A percentile compares a stretch with the other conserved stretches of the same genome.
Evolutionary conservation across 1,140 invertebrate species (phyloP).

Genomic region (Pseudoatta argentina): DNA sequence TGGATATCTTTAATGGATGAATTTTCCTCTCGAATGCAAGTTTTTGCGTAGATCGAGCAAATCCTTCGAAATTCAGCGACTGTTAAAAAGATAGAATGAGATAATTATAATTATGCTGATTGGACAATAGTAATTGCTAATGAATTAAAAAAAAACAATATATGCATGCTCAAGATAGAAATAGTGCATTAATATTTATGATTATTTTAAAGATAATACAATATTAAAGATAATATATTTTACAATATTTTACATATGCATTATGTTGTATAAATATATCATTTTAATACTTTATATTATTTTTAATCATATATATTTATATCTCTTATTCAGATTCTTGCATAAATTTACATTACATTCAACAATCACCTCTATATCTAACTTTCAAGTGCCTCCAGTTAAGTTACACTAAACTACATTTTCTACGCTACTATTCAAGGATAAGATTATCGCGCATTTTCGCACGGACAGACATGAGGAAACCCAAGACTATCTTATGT

Average conservation of each 20-base stretch:
- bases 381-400: neutral
- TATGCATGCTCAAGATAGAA: neutral
- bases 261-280: neutral
- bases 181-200: neutral
- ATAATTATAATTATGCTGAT: slow-evolving; percentile 47
- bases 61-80: neutral
- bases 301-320: neutral
- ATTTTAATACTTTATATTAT: neutral
- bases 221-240: neutral
- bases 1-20: neutral
- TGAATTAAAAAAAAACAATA: neutral
- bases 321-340: neutral
- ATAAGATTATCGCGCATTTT: neutral
- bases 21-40: neutral
- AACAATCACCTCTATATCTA: neutral
- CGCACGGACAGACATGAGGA: neutral
- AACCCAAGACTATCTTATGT: neutral
- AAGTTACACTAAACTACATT: neutral
- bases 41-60: neutral
- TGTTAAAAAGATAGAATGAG: neutral
- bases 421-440: neutral
- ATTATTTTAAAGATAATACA: neutral
- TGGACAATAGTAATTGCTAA: neutral
- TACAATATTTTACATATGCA: neutral
- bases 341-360: neutral